phyloP scores from a whole-genome alignment of 2,888 invertebrate species.

The Ornithoptera alexandrae region DNA sequence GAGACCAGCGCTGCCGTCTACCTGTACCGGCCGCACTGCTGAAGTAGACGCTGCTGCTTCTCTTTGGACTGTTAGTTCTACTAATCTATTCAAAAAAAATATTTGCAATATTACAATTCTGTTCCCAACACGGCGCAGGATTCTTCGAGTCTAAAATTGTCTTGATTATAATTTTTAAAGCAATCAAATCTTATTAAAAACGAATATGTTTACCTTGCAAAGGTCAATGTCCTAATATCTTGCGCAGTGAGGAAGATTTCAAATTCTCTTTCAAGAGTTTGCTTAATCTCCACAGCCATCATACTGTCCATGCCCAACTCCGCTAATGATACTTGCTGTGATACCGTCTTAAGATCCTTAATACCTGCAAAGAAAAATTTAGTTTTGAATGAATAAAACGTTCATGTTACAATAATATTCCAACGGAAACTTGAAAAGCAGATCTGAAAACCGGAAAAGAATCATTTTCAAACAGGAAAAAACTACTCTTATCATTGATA shows the following conservation, averaged over 20 bases:
- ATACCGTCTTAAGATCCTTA: constrained; percentile 84
- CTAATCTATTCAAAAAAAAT: constrained; percentile 51
- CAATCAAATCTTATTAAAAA: too few species aligned
- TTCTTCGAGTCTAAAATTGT: too few species aligned
- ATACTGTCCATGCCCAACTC: constrained; percentile 98
- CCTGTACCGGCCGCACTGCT: constrained; percentile 41
- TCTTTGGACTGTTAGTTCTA: constrained; percentile 75
- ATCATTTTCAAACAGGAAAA: too few species aligned
- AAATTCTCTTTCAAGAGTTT: constrained; percentile 92
- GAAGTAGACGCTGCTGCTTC: constrained; percentile 69
- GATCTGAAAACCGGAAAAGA: too few species aligned
- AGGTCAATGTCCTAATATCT: constrained; percentile 90
- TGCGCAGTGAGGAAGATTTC: constrained; percentile 92
- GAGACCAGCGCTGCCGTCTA: constrained; percentile 68
- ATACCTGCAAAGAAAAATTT: constrained; percentile 62
- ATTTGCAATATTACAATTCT: too few species aligned
- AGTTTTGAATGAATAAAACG: too few species aligned
- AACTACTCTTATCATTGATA: too few species aligned
- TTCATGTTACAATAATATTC: too few species aligned
- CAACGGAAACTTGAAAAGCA: too few species aligned
- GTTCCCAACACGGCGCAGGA: too few species aligned
- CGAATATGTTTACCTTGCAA: constrained; percentile 76
- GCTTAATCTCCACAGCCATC: constrained; percentile 98
- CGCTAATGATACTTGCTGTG: constrained; percentile 86
- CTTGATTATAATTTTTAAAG: too few species aligned